These are phyloP conservation scores for Eupeodes latifasciatus DNA, from an alignment of 2,888 invertebrate species.

Conservation along the genomic window DNA sequence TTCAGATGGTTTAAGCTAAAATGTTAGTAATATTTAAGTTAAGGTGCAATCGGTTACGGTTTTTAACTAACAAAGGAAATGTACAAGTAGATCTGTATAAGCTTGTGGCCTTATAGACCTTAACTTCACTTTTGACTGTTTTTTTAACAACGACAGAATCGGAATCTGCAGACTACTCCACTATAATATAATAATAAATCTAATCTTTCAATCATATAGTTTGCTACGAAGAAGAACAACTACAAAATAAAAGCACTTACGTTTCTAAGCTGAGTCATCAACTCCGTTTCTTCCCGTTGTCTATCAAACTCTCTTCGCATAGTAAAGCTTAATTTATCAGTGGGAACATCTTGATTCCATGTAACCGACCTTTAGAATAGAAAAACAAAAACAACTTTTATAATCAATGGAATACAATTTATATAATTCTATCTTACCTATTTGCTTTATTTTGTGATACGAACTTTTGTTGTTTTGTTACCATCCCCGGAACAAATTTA, in stretches of 20 bases:
- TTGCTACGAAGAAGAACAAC: too few species aligned
- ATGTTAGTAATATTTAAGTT: too few species aligned
- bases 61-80: too few species aligned
- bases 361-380: slow-evolving; percentile 84
- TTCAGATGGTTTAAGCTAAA: too few species aligned
- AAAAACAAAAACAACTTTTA: not conserved
- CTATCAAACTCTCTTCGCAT: slow-evolving; percentile 96
- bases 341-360: slow-evolving; percentile 89
- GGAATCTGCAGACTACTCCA: too few species aligned
- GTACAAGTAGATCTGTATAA: too few species aligned
- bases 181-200: too few species aligned
- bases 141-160: too few species aligned
- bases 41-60: too few species aligned
- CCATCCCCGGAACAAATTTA: slow-evolving; percentile 59
- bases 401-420: not conserved
- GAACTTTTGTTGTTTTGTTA: slow-evolving; percentile 81
- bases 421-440: slow-evolving; percentile 76
- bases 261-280: slow-evolving; percentile 92
- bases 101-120: too few species aligned
- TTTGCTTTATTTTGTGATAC: slow-evolving; percentile 80
- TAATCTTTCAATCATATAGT: too few species aligned
- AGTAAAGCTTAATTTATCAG: slow-evolving; percentile 94
- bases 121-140: too few species aligned
- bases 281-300: slow-evolving; percentile 94
- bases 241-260: slow-evolving; percentile 85